Evolutionary conservation across 2,797 vertebrate genomes (phyloP), one percentile per base, ranked within the genome.

Genomic region (Sandelia bainsii): DNA sequence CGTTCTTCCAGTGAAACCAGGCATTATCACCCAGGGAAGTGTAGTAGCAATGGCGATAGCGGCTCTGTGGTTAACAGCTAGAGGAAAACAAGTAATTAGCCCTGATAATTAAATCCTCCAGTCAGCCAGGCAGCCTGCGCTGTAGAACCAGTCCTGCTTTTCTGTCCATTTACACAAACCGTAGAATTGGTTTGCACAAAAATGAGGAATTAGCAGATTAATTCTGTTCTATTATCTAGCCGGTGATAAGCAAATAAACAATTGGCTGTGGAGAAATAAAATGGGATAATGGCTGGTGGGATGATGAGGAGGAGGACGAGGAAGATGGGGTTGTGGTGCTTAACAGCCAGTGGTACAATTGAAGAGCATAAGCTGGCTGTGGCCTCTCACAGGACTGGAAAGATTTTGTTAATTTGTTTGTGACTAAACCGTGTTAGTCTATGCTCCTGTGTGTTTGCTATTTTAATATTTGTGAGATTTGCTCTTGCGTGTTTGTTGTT

Each of bases 1-100:
- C 16, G 2, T 49, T 29, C 67, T 20, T 50, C 62, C 51, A 49
- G 46, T 37, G 42, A 16, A 70, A 69, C 64, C 67, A 20, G 81
- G 65, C 83, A 46, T 82, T 53, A 63, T 75, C 73, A 68, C 73
- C 72, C 57, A 53, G 62, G 72, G 69, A 76, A 59, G 67, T 71
- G 69, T 69, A 57, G 85, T 42, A 61, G 57, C 62, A 10, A 69
- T 19, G 13, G 73, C 63, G 44, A 58, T 44, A 25, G 63, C 63
- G 14, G 81, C 69, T 83, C 72, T 23, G 63, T 80, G 77, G 87
- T 82, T 87, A 87, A 79, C 87, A 77, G 67, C 85, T 62, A 48
- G 82, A 81, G 79, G 69, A 83, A 90, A 91, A 84, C 87, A 84
- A 87, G 79, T 87, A 90, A 93, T 93, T 90, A 92, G 83, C 81